phyloP scores from a whole-genome alignment of 2,113 vertebrate genomes.

The Sclerurus mexicanus region DNA sequence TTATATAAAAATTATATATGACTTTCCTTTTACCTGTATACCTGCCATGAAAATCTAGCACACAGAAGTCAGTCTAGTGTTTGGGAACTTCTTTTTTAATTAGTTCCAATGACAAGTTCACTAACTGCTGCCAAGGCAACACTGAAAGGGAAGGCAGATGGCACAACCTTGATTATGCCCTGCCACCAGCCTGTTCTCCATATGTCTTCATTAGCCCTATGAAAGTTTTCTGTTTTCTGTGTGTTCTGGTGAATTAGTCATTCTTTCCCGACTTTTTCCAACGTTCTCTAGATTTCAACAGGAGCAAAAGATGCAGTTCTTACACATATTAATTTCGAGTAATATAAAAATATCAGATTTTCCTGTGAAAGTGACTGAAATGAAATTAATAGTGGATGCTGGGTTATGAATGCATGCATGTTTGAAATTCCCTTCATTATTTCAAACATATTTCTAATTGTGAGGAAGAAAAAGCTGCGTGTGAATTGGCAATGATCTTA shows the following conservation, averaged over 20 bases:
- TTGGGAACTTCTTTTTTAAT: not conserved
- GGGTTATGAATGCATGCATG: not conserved
- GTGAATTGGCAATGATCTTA: not conserved
- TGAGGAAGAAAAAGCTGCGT: not conserved
- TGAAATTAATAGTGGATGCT: not conserved
- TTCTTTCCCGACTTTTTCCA: not conserved
- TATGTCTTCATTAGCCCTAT: not conserved
- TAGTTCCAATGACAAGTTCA: not conserved
- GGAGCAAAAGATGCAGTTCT: not conserved
- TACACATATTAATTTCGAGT: not conserved
- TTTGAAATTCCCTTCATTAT: not conserved
- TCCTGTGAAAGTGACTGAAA: not conserved
- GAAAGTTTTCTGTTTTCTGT: not conserved
- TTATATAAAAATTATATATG: accelerated
- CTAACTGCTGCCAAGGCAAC: not conserved
- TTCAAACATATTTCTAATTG: not conserved
- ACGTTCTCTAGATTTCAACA: not conserved
- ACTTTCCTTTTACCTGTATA: not conserved
- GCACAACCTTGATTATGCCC: not conserved
- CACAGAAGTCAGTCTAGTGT: not conserved
- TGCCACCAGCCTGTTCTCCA: not conserved
- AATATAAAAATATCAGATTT: not conserved
- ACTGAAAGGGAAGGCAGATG: not conserved
- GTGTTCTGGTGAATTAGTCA: not conserved
- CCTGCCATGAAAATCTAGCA: not conserved